phyloP scores from a whole-genome alignment of 2,888 invertebrate genomes.

The Latrodectus hesperus region DNA sequence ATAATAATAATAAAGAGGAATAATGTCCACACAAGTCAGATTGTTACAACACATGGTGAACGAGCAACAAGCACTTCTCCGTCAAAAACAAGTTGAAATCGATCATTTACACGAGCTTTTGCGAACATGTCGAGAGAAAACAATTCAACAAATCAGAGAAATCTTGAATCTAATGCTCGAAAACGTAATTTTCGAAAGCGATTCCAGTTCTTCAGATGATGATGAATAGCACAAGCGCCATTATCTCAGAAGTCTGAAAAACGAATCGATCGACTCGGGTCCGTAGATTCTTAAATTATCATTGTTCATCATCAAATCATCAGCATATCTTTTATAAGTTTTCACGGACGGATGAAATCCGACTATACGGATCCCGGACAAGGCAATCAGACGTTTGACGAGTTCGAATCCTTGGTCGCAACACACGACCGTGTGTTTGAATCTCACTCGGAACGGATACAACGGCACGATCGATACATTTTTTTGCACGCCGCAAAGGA shows the following conservation, averaged over 20 bases:
- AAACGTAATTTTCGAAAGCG: no score
- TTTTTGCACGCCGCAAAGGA: not conserved
- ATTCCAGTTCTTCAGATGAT: not conserved
- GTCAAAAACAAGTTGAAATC: no score
- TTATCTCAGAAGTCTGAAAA: not conserved
- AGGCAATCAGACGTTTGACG: not conserved
- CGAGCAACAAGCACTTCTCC: no score
- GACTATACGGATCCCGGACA: not conserved
- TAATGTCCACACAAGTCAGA: no score
- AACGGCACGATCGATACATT: not conserved
- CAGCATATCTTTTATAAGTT: not conserved
- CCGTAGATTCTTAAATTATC: not conserved
- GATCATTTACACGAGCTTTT: no score
- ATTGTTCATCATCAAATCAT: not conserved
- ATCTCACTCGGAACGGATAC: not conserved
- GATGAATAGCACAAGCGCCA: not conserved
- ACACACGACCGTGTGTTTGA: not conserved
- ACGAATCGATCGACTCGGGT: not conserved
- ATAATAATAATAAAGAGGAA: no score
- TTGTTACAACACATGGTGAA: no score
- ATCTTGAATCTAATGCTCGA: no score
- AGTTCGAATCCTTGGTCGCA: not conserved
- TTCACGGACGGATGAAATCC: not conserved
- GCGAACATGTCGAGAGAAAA: no score
- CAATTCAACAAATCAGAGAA: no score